Evolutionary conservation across 2,888 invertebrate genomes (phyloP), one percentile per base, ranked within the genome.

Genomic region (Acanthococcus lagerstroemiae): DNA sequence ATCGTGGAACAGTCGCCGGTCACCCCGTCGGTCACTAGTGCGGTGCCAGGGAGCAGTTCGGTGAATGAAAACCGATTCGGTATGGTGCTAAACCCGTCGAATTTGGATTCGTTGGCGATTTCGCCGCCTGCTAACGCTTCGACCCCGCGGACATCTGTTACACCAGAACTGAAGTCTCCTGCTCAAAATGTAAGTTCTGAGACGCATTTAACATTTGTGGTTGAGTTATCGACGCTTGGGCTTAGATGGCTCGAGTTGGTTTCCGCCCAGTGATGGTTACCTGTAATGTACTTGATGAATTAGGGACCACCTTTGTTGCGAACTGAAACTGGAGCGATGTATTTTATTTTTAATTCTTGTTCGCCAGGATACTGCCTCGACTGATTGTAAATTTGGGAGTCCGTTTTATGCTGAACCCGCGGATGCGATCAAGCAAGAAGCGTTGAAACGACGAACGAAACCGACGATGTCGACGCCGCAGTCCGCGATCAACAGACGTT

Each of bases 331-430:
- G 37, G 3, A 37, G n/a, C n/a, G 12, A 30, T 30, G 7, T 26
- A 26, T 19, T 55, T 1, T 25, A 26, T 21, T 52, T 5, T 52
- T 1, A 19, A 21, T 22, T 52, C 30, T 50, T 50, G 2, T 37
- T 7, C 7, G n/a, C 21, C 56, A 66, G 66, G 56, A 24, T 22
- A 19, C 50, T 7, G 55, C 56, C n/a, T n/a, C 48, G 3, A 57
- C 27, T 2, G 68, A 58, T 67, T 67, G 24, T 37, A 88, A 88
- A 70, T 86, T 89, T 74, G 86, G 86, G 15, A 90, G 90, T 75
- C 91, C 91, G 1, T 90, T 90, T 74, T 92, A 92, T 74, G 90
- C 90, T 2, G 91, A 92, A 76, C 92, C 92, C 26, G 90, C 91
- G 12, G 92, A 92, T 77, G 84, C 90, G 25, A 79, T 91, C 66